A percentile compares a stretch with the other conserved stretches of the same genome.
These are phyloP conservation scores for Tholera decimalis DNA, from an alignment of 2,888 invertebrate genomes.

Conservation along the genomic window DNA sequence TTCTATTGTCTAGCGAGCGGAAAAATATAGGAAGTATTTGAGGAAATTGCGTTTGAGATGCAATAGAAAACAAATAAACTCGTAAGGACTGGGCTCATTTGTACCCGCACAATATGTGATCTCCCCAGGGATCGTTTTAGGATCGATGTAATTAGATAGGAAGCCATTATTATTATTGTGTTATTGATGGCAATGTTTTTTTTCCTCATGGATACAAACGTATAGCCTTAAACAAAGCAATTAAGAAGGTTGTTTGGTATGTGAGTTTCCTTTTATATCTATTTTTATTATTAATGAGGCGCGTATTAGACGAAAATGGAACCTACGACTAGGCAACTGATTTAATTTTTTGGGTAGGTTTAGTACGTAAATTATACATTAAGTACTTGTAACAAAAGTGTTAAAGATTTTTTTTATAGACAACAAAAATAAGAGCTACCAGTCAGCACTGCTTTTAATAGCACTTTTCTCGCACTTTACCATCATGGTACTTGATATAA, in stretches of 20 bases:
- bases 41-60: slow-evolving; percentile 46
- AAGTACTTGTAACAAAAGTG: slow-evolving; percentile 7
- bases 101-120: slow-evolving; percentile 28
- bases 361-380: too few species aligned
- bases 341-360: background rate
- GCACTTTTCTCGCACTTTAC: slow-evolving; percentile 42
- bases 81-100: slow-evolving; percentile 36
- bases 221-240: background rate
- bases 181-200: slow-evolving; percentile 18
- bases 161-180: slow-evolving; percentile 21
- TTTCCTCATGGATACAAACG: background rate
- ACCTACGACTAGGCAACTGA: background rate
- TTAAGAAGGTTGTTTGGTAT: too few species aligned
- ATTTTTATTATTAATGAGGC: too few species aligned
- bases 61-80: slow-evolving; percentile 49
- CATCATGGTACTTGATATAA: slow-evolving; percentile 51
- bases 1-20: slow-evolving; percentile 63
- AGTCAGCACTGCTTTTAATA: slow-evolving; percentile 33
- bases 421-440: slow-evolving; percentile 30
- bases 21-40: slow-evolving; percentile 45
- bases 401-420: slow-evolving; percentile 35
- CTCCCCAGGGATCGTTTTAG: slow-evolving; percentile 18
- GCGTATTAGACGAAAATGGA: too few species aligned
- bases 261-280: too few species aligned
- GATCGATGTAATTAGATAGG: slow-evolving; percentile 39